Base-by-base conservation (phyloP, 1,140 invertebrate genomes). In the Atta colombica region DNA sequence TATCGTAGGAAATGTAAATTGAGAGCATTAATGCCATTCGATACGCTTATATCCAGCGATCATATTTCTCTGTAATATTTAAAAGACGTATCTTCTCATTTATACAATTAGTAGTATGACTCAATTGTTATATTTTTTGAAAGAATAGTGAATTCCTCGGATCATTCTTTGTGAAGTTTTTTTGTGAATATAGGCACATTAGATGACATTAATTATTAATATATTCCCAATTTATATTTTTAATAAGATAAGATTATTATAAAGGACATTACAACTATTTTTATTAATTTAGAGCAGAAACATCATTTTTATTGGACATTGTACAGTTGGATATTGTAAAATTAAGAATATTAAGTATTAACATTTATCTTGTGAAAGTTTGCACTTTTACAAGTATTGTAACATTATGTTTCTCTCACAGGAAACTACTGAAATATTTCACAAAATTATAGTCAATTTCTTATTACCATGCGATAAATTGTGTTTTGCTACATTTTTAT, bases 401-500 rank as follows among this genome's bases (percentile, higher is more conserved):
- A 75, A 75, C 31, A 8, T 49, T 14, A 65, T 31, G 18, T 77
- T 77, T 4, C 53, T 60, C n/a, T 75, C 31, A 10, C 14, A 18
- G 16, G 35, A 45, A 74, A 49, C 5, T 65, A 39, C 3, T 77
- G 58, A 65, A 65, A 65, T 49, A 65, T 77, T 55, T 77, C 75
- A 18, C 7, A 2, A 77, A 77, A 31, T 77, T 77, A 18, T n/a
- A 18, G 8, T 45, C 5, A 77, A 77, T 16, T 2, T 77, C 75
- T 77, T 60, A 77, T 77, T 77, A 65, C 39, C 25, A 6, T 8
- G 12, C 39, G 75, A 77, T 65, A 49, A 77, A 77, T 77, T 10
- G 39, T 77, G 18, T 75, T 60, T 58, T 55, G 39, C 18, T 45
- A 77, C 25, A 25, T 77, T 77, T 77, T 49, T 65, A 77, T 65